Base-by-base conservation (phyloP, 2,797 vertebrate species). In the Agapornis canus region DNA sequence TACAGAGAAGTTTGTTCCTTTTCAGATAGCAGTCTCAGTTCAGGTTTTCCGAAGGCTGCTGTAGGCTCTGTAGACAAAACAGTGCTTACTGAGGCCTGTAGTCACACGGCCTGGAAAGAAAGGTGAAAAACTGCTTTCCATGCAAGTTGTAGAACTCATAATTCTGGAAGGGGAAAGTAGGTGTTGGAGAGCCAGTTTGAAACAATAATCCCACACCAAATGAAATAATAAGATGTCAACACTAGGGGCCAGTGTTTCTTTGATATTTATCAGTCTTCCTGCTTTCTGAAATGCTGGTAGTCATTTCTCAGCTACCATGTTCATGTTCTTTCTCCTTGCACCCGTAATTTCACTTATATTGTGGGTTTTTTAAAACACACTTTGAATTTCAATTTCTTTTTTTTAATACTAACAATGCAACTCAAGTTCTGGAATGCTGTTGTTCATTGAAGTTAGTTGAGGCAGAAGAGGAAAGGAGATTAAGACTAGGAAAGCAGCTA, bases 201-300 rank as follows among this genome's bases (percentile, higher is more conserved):
- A 79, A 31, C 0, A n/a, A n/a, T 40, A 4, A 32, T 51, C 3
- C 6, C 27, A 8, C 10, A 5, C 2, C 25, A 48, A 76, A 32
- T 16, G 6, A 79, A 47, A 40, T 43, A 17, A 8, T 82, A 8
- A 35, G 27, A 47, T 13, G 1, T 29, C 47, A 60, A 18, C 89
- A 5, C 71, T 72, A 89, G 84, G 23, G 89, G 86, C 9, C 86
- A 89, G 82, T 94, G 43, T 93, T 90, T 90, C 37, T 80, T 39
- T 70, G 25, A 40, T 59, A 47, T 12, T 39, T 39, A 10, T 13
- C 63, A 3, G 7, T 54, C 9, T 32, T 69, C 4, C 19, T 51
- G n/a, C 11, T 63, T 49, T 79, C 2, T 2, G 2, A 42, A 49
- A 11, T n/a, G 35, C 21, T 57, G 20, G 4, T 45, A 8, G 7